A percentile compares a stretch with the other conserved stretches of the same genome.
phyloP scores from a whole-genome alignment of 2,888 invertebrate species.

The Baronia brevicornis region DNA sequence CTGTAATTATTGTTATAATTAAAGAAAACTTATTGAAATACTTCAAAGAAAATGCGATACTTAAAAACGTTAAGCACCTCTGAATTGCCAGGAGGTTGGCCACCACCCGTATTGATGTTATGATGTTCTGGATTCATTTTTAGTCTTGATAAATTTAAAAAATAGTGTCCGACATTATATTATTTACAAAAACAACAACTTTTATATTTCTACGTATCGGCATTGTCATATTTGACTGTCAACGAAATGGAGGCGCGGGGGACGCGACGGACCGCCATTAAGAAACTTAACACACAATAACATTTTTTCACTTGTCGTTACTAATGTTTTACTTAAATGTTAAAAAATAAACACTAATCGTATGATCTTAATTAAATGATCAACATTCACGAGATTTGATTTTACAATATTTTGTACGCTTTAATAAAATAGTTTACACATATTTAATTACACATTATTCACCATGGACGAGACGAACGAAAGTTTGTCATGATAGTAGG shows the following conservation, averaged over 20 bases:
- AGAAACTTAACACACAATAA: conserved; percentile 73
- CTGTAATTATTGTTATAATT: conserved; percentile 43
- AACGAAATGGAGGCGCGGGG: conserved; percentile 79
- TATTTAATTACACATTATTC: too few species aligned
- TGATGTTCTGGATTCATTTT: conserved; percentile 72
- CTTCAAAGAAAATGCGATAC: conserved; percentile 19
- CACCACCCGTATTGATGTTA: conserved; percentile 77
- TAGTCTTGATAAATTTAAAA: conserved; percentile 35
- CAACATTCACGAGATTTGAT: conserved; percentile 20
- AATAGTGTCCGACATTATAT: conserved; percentile 36
- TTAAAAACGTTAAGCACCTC: conserved; percentile 58
- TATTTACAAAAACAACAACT: conserved; percentile 62
- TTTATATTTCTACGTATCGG: conserved; percentile 61
- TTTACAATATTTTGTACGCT: conserved; percentile 22
- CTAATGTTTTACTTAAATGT: conserved; percentile 20
- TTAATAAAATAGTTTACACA: conserved; percentile 31
- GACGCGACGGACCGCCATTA: conserved; percentile 81
- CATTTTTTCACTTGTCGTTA: conserved; percentile 44
- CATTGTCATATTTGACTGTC: conserved; percentile 78
- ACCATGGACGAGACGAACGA: conserved; percentile 49
- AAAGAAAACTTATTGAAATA: conserved; percentile 23
- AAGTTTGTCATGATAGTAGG: conserved; percentile 53
- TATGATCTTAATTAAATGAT: conserved; percentile 12
- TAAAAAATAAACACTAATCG: conserved; percentile 14
- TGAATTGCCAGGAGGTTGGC: conserved; percentile 71